Evolutionary conservation across 2,113 vertebrate species (phyloP).

Genomic region (Hydrolagus affinis): DNA sequence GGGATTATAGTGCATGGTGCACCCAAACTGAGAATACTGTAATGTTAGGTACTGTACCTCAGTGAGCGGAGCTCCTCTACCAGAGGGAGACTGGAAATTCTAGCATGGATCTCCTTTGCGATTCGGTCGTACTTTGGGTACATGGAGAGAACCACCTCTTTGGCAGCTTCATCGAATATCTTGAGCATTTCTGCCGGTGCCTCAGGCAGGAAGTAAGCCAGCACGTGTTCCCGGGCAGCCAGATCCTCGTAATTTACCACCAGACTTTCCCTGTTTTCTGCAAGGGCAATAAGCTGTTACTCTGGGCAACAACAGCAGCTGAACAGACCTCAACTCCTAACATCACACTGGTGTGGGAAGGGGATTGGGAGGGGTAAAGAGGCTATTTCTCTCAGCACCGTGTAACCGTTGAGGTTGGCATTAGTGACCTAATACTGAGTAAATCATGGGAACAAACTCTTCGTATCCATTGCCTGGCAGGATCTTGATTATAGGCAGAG

Average conservation of each 20-base stretch:
- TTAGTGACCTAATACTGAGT: background rate
- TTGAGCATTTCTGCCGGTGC: constrained; percentile 90
- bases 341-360: too few species aligned
- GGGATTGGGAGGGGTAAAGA: too few species aligned
- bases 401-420: background rate
- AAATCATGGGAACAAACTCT: too few species aligned
- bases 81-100: constrained; percentile 86
- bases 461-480: too few species aligned
- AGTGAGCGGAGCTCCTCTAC: constrained; percentile 90
- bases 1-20: too few species aligned
- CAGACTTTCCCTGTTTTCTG: constrained; percentile 92
- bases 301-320: background rate
- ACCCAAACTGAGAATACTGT: background rate
- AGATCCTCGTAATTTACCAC: constrained; percentile 92
- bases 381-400: too few species aligned
- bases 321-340: background rate
- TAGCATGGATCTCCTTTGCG: constrained; percentile 81
- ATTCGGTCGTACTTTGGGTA: constrained; percentile 95
- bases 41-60: constrained; percentile 54
- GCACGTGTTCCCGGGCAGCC: constrained; percentile 83
- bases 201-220: constrained; percentile 93
- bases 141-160: constrained; percentile 92
- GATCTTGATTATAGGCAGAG: too few species aligned
- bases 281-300: background rate
- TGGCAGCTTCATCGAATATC: constrained; percentile 91